These are phyloP conservation scores for Hypotaenidia okinawae DNA, from an alignment of 2,797 vertebrate genomes.

Conservation along the genomic window DNA sequence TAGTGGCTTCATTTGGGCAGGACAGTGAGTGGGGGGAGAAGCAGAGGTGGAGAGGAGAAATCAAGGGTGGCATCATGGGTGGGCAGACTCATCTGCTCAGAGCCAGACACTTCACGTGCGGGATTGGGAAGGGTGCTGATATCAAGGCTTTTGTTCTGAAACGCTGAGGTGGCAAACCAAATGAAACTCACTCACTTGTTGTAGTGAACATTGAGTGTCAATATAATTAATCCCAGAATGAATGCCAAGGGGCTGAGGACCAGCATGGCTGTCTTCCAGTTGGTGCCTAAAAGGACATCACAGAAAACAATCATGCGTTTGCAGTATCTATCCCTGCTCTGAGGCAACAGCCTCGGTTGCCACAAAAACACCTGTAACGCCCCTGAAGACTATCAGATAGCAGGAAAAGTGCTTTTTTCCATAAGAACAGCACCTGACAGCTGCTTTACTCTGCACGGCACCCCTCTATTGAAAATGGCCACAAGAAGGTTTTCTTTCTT, in stretches of 20 bases:
- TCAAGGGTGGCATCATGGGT: not conserved
- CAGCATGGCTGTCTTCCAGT: conserved; percentile 88
- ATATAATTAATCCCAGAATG: conserved; percentile 84
- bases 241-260: conserved; percentile 87
- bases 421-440: not conserved
- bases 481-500: not conserved
- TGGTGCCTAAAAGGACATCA: conserved; percentile 75
- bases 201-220: conserved; percentile 83
- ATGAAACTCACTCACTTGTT: conserved; percentile 83
- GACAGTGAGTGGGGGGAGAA: not conserved
- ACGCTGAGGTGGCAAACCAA: not conserved
- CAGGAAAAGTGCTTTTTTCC: not conserved
- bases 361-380: not conserved
- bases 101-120: not conserved
- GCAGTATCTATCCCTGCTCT: not conserved
- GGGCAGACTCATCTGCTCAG: not conserved
- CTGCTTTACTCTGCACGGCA: not conserved
- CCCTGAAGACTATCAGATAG: not conserved
- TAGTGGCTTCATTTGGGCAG: not conserved
- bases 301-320: not conserved
- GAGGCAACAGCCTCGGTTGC: not conserved
- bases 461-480: not conserved
- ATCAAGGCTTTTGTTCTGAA: not conserved
- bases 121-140: not conserved
- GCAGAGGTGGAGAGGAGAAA: not conserved